Percentiles rank a stretch among this genome's conserved stretches.
phyloP scores from a whole-genome alignment of 2,888 invertebrate species.

The Drosophila niveifrons region DNA sequence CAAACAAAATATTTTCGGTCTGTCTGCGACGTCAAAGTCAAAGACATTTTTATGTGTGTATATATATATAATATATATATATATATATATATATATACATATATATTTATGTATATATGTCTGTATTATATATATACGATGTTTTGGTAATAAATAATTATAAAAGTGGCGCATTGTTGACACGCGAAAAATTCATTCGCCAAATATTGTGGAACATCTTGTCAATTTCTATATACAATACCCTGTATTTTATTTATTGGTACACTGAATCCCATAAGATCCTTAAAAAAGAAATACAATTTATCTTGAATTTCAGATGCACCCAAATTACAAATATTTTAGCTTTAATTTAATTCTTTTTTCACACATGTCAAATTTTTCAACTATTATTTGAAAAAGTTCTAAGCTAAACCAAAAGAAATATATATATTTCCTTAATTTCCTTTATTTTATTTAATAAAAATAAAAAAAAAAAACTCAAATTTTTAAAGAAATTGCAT shows the following conservation, averaged over 20 bases:
- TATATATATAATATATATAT: constrained; percentile 19
- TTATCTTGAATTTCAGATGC: too few species aligned
- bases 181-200: constrained; percentile 65
- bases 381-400: too few species aligned
- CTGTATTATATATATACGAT: constrained; percentile 28
- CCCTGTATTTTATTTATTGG: constrained; percentile 14
- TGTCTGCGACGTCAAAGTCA: constrained; percentile 69
- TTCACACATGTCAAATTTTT: too few species aligned
- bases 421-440: too few species aligned
- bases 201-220: constrained; percentile 25
- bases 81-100: constrained; percentile 18
- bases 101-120: not conserved
- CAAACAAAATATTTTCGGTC: constrained; percentile 47
- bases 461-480: too few species aligned
- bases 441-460: too few species aligned
- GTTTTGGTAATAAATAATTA: constrained; percentile 49
- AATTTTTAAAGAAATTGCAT: too few species aligned
- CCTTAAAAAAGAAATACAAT: too few species aligned
- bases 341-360: too few species aligned
- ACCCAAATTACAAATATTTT: not conserved
- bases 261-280: too few species aligned
- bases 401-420: too few species aligned
- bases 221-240: constrained; percentile 30
- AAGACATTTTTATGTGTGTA: constrained; percentile 50
- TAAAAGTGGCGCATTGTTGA: constrained; percentile 39